These are phyloP conservation scores for Zeus faber DNA, from an alignment of 2,113 vertebrate genomes.

Conservation along the genomic window DNA sequence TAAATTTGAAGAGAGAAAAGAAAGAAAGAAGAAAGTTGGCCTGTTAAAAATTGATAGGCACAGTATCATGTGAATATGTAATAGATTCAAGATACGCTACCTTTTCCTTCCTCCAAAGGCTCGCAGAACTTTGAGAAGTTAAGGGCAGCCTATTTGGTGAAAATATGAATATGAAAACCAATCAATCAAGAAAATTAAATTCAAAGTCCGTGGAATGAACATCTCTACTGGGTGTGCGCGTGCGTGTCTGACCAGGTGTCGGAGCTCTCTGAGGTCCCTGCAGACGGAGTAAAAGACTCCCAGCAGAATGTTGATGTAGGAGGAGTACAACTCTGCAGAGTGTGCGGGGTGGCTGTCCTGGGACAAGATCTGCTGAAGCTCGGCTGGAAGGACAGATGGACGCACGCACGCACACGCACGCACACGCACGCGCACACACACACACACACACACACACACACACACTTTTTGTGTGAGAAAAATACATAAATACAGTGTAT, in stretches of 20 bases:
- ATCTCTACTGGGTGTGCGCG: background rate
- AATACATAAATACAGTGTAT: too few species aligned
- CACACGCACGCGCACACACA: slow-evolving; percentile 11
- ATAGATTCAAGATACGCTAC: too few species aligned
- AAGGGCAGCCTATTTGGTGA: slow-evolving; percentile 81
- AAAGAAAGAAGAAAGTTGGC: background rate
- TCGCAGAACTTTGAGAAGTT: slow-evolving; percentile 97
- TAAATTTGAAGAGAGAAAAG: slow-evolving; percentile 9
- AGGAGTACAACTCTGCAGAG: slow-evolving; percentile 88
- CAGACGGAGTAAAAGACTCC: slow-evolving; percentile 96
- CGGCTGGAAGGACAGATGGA: slow-evolving; percentile 68
- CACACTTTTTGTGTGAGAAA: background rate
- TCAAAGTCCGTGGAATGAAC: too few species aligned
- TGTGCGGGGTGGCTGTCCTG: slow-evolving; percentile 83
- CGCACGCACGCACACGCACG: background rate
- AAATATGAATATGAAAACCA: slow-evolving; percentile 3
- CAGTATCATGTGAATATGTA: slow-evolving; percentile 14
- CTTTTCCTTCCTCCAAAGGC: slow-evolving; percentile 88
- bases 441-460: slow-evolving; percentile 5
- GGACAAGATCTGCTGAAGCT: slow-evolving; percentile 89
- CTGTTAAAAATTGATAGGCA: slow-evolving; percentile 22
- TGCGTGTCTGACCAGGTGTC: slow-evolving; percentile 86
- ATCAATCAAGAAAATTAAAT: too few species aligned
- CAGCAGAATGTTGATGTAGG: slow-evolving; percentile 94
- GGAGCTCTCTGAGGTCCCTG: slow-evolving; percentile 91